These are phyloP conservation scores for Panorpa germanica DNA, from an alignment of 2,888 invertebrate genomes.

Conservation along the genomic window DNA sequence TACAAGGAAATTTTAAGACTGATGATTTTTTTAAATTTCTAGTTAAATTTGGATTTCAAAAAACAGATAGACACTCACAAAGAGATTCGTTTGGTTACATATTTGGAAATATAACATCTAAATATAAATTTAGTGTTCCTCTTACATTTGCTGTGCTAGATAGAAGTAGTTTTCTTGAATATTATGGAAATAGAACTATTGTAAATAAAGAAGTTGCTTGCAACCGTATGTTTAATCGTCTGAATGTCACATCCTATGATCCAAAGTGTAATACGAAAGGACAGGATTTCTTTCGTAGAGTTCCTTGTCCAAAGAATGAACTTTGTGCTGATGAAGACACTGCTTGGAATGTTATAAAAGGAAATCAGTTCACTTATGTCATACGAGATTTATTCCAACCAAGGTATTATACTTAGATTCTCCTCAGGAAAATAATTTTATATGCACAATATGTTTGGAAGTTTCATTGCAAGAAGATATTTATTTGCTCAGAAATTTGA, in stretches of 20 bases:
- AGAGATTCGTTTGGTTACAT: conserved; percentile 86
- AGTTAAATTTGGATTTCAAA: conserved; percentile 91
- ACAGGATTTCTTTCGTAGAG: conserved; percentile 55
- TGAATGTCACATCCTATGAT: conserved; percentile 72
- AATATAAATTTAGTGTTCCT: conserved; percentile 39
- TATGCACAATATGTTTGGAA: conserved; percentile 1
- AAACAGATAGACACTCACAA: conserved; percentile 72
- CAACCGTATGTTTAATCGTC: conserved; percentile 65
- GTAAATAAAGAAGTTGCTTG: conserved; percentile 56
- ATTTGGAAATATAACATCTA: conserved; percentile 83
- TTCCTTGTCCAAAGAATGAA: conserved; percentile 61
- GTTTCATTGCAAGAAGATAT: too few species aligned
- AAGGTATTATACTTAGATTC: conserved; percentile 39
- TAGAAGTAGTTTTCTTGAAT: conserved; percentile 72
- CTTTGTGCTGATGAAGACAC: conserved; percentile 79
- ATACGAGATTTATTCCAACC: conserved; percentile 80
- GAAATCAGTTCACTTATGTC: conserved; percentile 85
- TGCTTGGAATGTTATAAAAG: conserved; percentile 65
- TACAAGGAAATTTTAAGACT: conserved; percentile 42
- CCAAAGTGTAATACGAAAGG: conserved; percentile 60
- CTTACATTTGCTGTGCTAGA: conserved; percentile 76
- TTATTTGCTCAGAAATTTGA: too few species aligned
- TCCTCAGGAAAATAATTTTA: not conserved
- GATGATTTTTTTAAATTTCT: conserved; percentile 78
- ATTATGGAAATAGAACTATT: conserved; percentile 60